Evolutionary conservation across 2,113 vertebrate species (phyloP), one percentile per base, ranked within the genome.

Genomic region (Salvelinus namaycush): DNA sequence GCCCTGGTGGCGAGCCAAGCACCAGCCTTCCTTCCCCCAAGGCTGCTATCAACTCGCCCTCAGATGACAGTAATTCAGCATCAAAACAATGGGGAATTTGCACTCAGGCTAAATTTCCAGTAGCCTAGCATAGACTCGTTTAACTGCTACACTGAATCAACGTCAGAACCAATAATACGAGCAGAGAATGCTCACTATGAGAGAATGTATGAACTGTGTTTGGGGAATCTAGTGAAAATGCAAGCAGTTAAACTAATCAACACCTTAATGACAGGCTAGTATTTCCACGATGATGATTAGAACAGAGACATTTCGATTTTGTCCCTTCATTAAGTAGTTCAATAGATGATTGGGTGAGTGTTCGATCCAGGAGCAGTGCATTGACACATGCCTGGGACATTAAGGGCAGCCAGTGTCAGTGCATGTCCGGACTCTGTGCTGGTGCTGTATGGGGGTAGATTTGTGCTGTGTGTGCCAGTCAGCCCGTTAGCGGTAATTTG

Each of bases 41-140:
- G 65, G 76, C 79, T 83, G 83, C 85, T 76, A 87, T 90, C 87
- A 87, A 18, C 51, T 54, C 16, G 16, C 77, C 83, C 71, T 70
- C 5, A 4, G 73, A 85, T 85, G 81, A 76, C 72, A 83, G 76
- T 54, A 68, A 65, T 48, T 78, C 76, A 48, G 16, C 20, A 77
- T 74, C 65, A 76, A 78, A 80, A 85, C 85, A 83, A 76, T 54
- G 73, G 65, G 16, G 62, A 65, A 22, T 59, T 12, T 12, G 3
- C 27, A 27, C 65, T 67, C 12, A 49, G 22, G 29, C n/a, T 20
- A 75, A 22, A 54, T 13, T 3, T 73, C 51, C 4, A 77, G 74
- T 29, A 49, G 49, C 27, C 51, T 54, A 54, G 51, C 39, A 71
- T 69, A 34, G 57, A 79, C 68, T 79, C 4, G 76, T 77, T 81